These are phyloP conservation scores for Thysanoteuthis rhombus DNA, from an alignment of 2,888 invertebrate species.

Conservation along the genomic window DNA sequence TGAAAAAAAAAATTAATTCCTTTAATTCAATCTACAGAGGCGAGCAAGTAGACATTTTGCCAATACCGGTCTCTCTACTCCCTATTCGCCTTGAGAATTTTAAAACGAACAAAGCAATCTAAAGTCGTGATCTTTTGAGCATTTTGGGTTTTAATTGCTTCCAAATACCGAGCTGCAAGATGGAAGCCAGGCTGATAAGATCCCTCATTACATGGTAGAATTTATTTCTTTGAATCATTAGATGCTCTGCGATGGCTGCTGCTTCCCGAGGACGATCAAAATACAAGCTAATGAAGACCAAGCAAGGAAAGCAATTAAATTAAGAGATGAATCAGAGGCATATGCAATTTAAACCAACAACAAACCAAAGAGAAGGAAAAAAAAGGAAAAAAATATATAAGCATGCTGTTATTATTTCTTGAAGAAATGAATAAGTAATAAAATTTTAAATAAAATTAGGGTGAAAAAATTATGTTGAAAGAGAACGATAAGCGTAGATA, in stretches of 20 bases:
- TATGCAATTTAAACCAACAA: not conserved
- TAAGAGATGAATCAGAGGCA: not conserved
- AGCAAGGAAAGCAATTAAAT: slow-evolving; percentile 12
- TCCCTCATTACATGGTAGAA: not conserved
- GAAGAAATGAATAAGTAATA: not conserved
- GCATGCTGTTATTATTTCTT: not conserved
- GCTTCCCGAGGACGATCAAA: not conserved
- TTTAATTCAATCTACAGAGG: not conserved
- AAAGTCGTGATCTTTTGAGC: not conserved
- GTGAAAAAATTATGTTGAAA: not conserved
- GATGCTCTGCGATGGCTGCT: not conserved
- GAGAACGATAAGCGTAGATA: not conserved
- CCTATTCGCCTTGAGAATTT: not conserved
- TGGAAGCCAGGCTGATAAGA: not conserved
- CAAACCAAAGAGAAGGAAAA: not conserved
- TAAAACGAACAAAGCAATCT: not conserved
- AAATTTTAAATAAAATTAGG: not conserved
- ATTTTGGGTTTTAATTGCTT: not conserved
- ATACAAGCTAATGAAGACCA: not conserved
- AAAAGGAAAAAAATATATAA: not conserved
- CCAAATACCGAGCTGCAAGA: not conserved
- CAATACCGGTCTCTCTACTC: not conserved
- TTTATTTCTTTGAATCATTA: not conserved
- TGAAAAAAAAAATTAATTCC: not conserved
- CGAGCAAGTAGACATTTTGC: not conserved